Evolutionary conservation across 2,888 invertebrate species (phyloP), one percentile per base, ranked within the genome.

Genomic region (Emmelina monodactyla): DNA sequence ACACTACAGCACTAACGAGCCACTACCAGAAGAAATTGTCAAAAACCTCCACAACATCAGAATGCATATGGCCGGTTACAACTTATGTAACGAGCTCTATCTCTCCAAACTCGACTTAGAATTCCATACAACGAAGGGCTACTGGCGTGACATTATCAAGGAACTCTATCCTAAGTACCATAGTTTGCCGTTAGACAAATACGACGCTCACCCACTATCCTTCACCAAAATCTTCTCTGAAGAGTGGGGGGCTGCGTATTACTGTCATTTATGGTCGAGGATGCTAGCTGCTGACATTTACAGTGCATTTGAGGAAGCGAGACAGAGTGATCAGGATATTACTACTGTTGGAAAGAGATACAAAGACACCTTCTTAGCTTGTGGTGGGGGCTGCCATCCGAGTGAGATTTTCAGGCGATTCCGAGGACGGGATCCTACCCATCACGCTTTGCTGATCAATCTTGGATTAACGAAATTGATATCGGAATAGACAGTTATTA

Each of bases 241-340:
- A 40, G 88, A 91, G 50, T 91, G 89, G 86, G 89, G 87, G 0
- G 94, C 92, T 0, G 91, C 92, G 0, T 92, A 94, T 58, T 97
- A 91, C 60, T 87, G 92, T 35, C 83, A 87, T 54, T 62, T 92
- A 11, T 96, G 96, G 93, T 89, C 95, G 1, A 83, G 83, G 55
- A 88, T 97, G 85, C 83, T 96, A 32, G 96, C 96, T 0, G 94
- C 96, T 1, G 97, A 97, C 65, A 85, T 91, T 19, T 94, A 88
- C 59, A 88, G 89, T 57, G 91, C 92, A 32, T 96, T 97, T 62
- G 82, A 87, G 40, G 91, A 92, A 61, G 85, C 76, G 1, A 73
- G 80, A 45, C 63, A 69, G 31, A 69, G 80, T 1, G 80, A 84
- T 9, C 65, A 79, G 34, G 76, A 82, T 45, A 57, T 83, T 42